Base-by-base conservation (phyloP, 2,797 vertebrate species). In the Paratrypauchen microcephalus region DNA sequence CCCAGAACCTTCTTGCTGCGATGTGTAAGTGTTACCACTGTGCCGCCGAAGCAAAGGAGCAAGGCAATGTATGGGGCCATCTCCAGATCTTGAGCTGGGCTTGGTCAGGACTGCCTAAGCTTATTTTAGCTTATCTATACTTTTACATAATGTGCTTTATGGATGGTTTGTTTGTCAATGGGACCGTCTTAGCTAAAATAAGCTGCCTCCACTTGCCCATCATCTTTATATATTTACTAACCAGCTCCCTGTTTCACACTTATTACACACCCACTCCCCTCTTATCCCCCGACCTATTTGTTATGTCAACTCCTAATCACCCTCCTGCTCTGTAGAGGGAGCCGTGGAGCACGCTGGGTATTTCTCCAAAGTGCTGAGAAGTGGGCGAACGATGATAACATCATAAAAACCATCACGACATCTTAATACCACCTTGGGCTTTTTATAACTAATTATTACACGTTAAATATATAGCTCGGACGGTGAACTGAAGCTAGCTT, bases 231-330 rank as follows among this genome's bases (percentile, higher is more conserved):
- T 74, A 71, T 48, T 26, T 26, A 18, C 26, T 12, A 24, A 39
- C 36, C 55, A 30, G 66, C 75, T 81, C 78, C 80, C 84, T 74
- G 77, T 85, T 78, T 82, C 83, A 72, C 83, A 78, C 80, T 87
- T 36, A 36, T 9, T 88, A 82, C 56, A 83, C 81, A 80, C 79
- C 75, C 72, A 60, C 60, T 45, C 19, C 56, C 64, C 72, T 79
- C 72, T 88, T 79, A 79, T 78, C 72, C 70, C 68, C 79, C 77
- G 78, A 80, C 80, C 89, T 92, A 90, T 92, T 90, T 86, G 87
- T 89, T 86, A 87, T 90, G 87, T 90, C 86, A 87, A 87, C 86
- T 88, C 82, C 83, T 88, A 81, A 91, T 88, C 85, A 82, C 73
- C 52, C 73, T 77, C 70, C 23, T 13, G 19, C 73, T 6, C 75